A percentile compares a stretch with the other conserved stretches of the same genome.
phyloP scores from a whole-genome alignment of 2,113 vertebrate species.

The Platanista minor region DNA sequence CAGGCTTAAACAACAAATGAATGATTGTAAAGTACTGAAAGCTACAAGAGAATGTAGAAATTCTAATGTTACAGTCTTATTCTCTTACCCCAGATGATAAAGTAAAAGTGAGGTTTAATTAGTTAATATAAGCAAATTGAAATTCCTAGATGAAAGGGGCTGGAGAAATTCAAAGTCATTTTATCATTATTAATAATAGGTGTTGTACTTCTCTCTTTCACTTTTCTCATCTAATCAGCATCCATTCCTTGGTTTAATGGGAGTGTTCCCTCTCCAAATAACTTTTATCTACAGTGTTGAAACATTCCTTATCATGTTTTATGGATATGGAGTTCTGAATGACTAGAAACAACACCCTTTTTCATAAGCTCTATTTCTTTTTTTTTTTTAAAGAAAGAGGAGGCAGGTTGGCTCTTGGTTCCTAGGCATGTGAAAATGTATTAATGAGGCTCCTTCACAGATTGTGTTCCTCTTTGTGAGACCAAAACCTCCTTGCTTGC shows the following conservation, averaged over 20 bases:
- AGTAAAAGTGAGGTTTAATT: slow-evolving; percentile 51
- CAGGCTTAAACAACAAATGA: slow-evolving; percentile 23
- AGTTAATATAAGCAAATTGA: slow-evolving; percentile 39
- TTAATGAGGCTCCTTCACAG: background rate
- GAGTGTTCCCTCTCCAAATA: slow-evolving; percentile 10
- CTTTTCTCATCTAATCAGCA: slow-evolving; percentile 40
- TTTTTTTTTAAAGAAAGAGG: background rate
- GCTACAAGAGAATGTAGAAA: slow-evolving; percentile 17
- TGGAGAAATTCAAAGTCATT: slow-evolving; percentile 59
- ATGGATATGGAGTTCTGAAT: slow-evolving; percentile 42
- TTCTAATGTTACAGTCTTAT: slow-evolving; percentile 21
- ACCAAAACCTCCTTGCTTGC: background rate
- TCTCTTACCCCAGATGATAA: slow-evolving; percentile 46
- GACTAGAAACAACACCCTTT: slow-evolving; percentile 35
- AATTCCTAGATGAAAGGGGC: slow-evolving; percentile 50
- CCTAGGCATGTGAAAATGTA: background rate
- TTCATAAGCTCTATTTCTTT: background rate
- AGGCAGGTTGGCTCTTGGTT: slow-evolving; percentile 27
- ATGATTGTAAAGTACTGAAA: slow-evolving; percentile 42
- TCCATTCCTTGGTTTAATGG: slow-evolving; percentile 64
- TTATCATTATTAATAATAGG: slow-evolving; percentile 63
- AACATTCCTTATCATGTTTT: slow-evolving; percentile 60
- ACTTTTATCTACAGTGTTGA: slow-evolving; percentile 54
- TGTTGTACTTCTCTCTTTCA: background rate
- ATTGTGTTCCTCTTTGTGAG: background rate